A percentile compares a stretch with the other conserved stretches of the same genome.
These are phyloP conservation scores for Biston betularia DNA, from an alignment of 2,888 invertebrate species.

Conservation along the genomic window DNA sequence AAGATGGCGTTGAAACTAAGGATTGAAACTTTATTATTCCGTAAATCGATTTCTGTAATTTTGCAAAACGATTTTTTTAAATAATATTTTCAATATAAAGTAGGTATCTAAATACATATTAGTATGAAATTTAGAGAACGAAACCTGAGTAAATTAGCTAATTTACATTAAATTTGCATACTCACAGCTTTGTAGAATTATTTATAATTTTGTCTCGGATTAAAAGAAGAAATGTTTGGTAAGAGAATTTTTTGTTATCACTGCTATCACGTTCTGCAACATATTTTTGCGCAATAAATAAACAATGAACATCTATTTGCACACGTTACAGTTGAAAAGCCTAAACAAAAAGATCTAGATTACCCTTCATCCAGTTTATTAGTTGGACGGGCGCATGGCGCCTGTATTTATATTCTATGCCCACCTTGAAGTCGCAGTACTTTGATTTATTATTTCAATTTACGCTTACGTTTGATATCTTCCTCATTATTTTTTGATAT, in stretches of 20 bases:
- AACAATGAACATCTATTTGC: constrained; percentile 23
- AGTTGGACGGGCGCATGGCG: constrained; percentile 36
- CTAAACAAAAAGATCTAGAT: constrained; percentile 39
- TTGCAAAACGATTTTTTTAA: neutral
- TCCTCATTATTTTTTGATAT: constrained; percentile 51
- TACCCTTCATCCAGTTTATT: constrained; percentile 35
- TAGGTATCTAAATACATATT: too few relatives aligned
- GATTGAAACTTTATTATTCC: constrained; percentile 4
- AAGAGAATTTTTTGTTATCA: neutral
- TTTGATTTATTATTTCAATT: constrained; percentile 52
- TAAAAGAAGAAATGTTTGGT: too few relatives aligned
- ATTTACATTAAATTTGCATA: neutral
- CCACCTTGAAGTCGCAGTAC: constrained; percentile 48
- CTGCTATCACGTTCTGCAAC: neutral
- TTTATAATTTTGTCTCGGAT: too few relatives aligned
- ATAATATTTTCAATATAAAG: neutral
- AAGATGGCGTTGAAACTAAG: constrained; percentile 28
- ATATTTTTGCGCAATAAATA: constrained; percentile 29
- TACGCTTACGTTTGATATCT: constrained; percentile 43
- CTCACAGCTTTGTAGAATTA: too few relatives aligned
- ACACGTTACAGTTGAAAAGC: constrained; percentile 32
- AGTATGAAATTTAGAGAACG: too few relatives aligned
- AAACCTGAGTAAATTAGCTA: neutral
- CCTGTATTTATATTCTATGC: constrained; percentile 40
- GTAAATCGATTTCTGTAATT: neutral